Conservation (phyloP, 1,140 invertebrate species). For the Hycleus cichorii region DNA sequence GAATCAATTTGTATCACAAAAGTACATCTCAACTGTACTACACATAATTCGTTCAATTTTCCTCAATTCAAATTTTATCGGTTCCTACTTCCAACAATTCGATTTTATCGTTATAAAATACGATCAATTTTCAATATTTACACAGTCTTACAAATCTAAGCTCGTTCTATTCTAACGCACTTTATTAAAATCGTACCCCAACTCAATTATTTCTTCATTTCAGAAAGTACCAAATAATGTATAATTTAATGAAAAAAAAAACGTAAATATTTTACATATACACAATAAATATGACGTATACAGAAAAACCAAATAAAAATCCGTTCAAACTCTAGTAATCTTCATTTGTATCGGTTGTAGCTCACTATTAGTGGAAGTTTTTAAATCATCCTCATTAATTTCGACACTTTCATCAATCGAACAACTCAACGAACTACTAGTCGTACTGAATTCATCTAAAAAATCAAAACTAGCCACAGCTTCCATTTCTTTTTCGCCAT, state of each 20-base stretch:
- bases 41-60: conserved; percentile 33
- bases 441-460: conserved; percentile 58
- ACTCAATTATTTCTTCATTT: no score
- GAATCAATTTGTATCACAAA: conserved; percentile 34
- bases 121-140: conserved; percentile 13
- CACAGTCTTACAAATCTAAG: conserved; percentile 28
- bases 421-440: conserved; percentile 43
- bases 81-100: not conserved
- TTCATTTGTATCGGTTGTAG: conserved; percentile 4
- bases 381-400: conserved; percentile 16
- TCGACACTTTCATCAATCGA: conserved; percentile 40
- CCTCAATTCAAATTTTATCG: no score
- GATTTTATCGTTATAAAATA: conserved; percentile 15
- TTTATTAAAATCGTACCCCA: not conserved
- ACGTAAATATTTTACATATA: conserved; percentile 24
- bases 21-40: conserved; percentile 31
- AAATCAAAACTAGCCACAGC: conserved; percentile 73
- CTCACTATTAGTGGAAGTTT: conserved; percentile 1
- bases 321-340: conserved; percentile 18
- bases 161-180: conserved; percentile 20
- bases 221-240: no score
- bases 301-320: conserved; percentile 8
- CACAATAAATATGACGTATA: conserved; percentile 23
- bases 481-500: conserved; percentile 67
- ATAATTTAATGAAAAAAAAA: not conserved